Percentiles rank a stretch among this genome's conserved stretches.
phyloP scores from a whole-genome alignment of 2,113 vertebrate genomes.

The Nestor notabilis region DNA sequence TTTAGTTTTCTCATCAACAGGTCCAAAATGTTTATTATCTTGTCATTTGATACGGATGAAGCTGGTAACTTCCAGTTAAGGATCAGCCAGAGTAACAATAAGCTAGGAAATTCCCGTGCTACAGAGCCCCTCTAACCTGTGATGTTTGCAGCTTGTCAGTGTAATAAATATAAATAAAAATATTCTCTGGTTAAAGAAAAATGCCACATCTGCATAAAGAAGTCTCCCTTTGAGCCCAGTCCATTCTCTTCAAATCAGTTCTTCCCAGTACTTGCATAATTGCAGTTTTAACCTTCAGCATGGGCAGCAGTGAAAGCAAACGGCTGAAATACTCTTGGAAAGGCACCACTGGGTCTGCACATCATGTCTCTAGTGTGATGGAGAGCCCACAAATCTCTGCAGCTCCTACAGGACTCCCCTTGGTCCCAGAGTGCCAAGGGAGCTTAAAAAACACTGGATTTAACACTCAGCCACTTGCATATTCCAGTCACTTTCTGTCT shows the following conservation, averaged over 20 bases:
- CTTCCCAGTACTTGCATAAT: background rate
- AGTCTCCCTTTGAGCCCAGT: background rate
- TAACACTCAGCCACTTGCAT: background rate
- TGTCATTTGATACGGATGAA: background rate
- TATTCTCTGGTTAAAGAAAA: background rate
- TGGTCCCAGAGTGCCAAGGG: background rate
- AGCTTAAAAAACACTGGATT: background rate
- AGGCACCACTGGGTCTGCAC: background rate
- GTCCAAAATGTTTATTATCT: background rate
- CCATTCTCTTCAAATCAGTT: background rate
- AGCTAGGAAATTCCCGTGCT: background rate
- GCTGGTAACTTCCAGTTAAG: background rate
- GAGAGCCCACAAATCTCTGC: background rate
- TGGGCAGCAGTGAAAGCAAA: background rate
- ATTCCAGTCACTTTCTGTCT: background rate
- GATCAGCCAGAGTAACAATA: background rate
- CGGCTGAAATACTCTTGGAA: background rate
- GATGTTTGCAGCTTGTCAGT: background rate
- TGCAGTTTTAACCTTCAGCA: background rate
- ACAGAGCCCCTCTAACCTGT: background rate
- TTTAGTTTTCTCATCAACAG: background rate
- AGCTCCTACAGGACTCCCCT: background rate
- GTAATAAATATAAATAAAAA: background rate
- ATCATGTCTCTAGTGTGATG: rapidly evolving
- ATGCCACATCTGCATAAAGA: background rate